phyloP scores from a whole-genome alignment of 2,888 invertebrate genomes.

The Chaetogeoica ovagalla region DNA sequence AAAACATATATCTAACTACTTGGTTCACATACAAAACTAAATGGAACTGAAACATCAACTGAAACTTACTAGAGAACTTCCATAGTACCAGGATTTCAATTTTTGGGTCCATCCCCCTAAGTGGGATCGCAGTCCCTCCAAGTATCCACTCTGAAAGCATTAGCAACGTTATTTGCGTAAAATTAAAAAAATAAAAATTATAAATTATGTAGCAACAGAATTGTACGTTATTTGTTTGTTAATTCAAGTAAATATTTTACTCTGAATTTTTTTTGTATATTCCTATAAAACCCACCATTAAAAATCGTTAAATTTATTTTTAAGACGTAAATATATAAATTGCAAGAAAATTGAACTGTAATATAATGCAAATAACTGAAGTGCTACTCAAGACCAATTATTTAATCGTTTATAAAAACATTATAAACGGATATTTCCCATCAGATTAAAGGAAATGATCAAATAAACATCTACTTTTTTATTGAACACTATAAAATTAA shows the following conservation, averaged over 20 bases:
- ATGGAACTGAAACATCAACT: slow-evolving; percentile 49
- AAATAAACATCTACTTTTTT: neutral
- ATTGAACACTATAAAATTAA: neutral
- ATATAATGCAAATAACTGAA: neutral
- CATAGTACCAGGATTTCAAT: slow-evolving; percentile 97
- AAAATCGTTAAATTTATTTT: neutral
- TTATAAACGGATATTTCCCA: too few species aligned
- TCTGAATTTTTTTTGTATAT: neutral
- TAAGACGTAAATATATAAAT: neutral
- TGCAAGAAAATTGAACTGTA: slow-evolving; percentile 1
- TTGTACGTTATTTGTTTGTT: neutral
- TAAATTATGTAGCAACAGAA: slow-evolving; percentile 39
- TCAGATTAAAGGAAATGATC: neutral
- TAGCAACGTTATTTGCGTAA: slow-evolving; percentile 44
- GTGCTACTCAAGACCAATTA: slow-evolving; percentile 40
- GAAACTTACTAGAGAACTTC: slow-evolving; percentile 91
- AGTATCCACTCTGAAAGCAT: slow-evolving; percentile 81
- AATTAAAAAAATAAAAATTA: slow-evolving; percentile 39
- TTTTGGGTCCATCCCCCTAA: slow-evolving; percentile 95
- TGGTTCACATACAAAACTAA: slow-evolving; percentile 52
- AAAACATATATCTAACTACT: slow-evolving; percentile 51
- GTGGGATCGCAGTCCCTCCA: slow-evolving; percentile 91
- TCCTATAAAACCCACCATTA: neutral
- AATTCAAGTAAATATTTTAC: neutral
- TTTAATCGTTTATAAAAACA: too few species aligned